Evolutionary conservation across 1,140 invertebrate genomes (phyloP).

Genomic region (Cyrtorhinus lividipennis): DNA sequence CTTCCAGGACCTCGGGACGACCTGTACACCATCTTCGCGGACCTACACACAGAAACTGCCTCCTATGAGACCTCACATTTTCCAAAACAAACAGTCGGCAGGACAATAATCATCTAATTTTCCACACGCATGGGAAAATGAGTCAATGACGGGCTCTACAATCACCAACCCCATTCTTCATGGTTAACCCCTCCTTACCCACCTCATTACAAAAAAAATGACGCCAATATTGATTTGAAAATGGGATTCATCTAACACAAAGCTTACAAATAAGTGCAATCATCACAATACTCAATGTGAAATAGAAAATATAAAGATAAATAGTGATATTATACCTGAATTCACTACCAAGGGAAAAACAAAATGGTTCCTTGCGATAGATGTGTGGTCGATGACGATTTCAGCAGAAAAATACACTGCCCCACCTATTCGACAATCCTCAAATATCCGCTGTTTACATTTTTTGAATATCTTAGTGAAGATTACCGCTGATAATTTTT

Average conservation of each 20-base stretch:
- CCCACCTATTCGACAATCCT: too few species aligned
- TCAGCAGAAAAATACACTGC: background rate
- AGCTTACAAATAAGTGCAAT: background rate
- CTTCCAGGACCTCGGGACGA: constrained; percentile 5
- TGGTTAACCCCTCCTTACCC: background rate
- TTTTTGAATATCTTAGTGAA: too few species aligned
- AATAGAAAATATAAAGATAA: background rate
- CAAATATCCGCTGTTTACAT: too few species aligned
- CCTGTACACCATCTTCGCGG: constrained; percentile 23
- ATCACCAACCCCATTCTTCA: background rate
- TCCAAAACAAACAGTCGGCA: background rate
- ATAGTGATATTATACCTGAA: background rate
- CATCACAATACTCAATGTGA: background rate
- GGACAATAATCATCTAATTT: background rate
- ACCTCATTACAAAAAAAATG: background rate
- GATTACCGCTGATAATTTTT: too few species aligned
- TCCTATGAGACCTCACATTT: constrained; percentile 19
- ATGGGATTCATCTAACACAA: background rate
- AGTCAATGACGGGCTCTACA: background rate
- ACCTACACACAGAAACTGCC: constrained; percentile 24
- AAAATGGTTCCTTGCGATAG: background rate
- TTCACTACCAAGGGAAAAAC: background rate
- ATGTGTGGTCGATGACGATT: background rate
- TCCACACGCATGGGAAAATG: too few species aligned
- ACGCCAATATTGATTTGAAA: background rate